phyloP scores from a whole-genome alignment of 2,113 vertebrate genomes.

The Lamprologus ornatipinnis region DNA sequence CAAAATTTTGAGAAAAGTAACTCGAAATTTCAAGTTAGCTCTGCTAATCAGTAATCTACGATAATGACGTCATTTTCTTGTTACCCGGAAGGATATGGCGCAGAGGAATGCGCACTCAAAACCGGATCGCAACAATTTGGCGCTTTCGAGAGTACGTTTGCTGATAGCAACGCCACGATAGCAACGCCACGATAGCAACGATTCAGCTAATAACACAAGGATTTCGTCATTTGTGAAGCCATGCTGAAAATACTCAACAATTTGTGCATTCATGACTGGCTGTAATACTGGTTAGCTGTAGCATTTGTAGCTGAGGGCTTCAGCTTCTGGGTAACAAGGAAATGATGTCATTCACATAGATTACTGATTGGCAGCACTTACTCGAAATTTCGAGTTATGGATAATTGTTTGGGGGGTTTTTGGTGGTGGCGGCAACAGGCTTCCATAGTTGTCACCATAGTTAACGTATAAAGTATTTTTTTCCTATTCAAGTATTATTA shows the following conservation, averaged over 20 bases:
- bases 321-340: not conserved
- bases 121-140: not conserved
- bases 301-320: not conserved
- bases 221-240: not conserved
- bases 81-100: not conserved
- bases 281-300: not conserved
- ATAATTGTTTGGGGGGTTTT: not conserved
- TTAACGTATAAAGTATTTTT: not conserved
- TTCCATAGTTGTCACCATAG: not conserved
- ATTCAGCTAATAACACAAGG: not conserved
- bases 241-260: not conserved
- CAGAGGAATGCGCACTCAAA: not conserved
- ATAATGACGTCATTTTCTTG: not conserved
- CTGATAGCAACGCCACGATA: rapidly evolving
- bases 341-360: not conserved
- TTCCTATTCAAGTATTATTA: not conserved
- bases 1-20: not conserved
- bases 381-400: not conserved
- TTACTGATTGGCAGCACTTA: not conserved
- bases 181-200: not conserved
- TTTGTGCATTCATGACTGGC: not conserved
- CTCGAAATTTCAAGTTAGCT: not conserved
- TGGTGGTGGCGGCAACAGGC: not conserved
- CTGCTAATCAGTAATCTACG: not conserved
- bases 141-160: not conserved